Base-by-base conservation (phyloP, 2,888 invertebrate genomes). In the Halictus quadricinctus region DNA sequence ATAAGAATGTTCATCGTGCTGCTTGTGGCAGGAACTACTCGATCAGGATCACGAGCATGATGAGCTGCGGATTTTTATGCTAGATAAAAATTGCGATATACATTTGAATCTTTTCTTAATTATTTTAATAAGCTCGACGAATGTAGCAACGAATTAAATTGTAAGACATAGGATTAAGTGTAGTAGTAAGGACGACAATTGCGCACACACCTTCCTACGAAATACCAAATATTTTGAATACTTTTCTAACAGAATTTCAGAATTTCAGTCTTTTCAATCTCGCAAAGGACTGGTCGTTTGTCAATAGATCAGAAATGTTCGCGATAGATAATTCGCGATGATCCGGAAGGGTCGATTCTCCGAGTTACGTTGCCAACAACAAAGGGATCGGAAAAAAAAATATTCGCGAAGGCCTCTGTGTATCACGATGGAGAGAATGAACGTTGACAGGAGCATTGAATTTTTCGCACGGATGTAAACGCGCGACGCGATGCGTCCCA, bases 271-370 rank as follows among this genome's bases (percentile, higher is more conserved):
- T 8, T n/a, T 21, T 54, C 54, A 10, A n/a, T 21, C 54, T n/a
- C 10, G 1, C 10, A 54, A 54, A 54, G n/a, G 64, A 64, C 2
- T 15, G 25, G 60, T 29, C 29, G 25, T 29, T 60, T 13, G 60
- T 64, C 64, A 64, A 64, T 15, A 29, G 29, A 64, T 64, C 64
- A 64, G 29, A 64, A 83, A 79, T 87, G 79, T 85, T 77, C 69
- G 69, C 69, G 69, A 69, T 15, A 12, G 41, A 15, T 64, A 64
- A 64, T 64, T 64, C 29, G 29, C 29, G 64, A 29, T 64, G 64
- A 64, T 64, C 64, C 64, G n/a, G 64, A 64, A 64, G 29, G 64
- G 64, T 64, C 64, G 64, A 64, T 64, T 64, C 64, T 64, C 13
- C 29, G 15, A 64, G 64, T 64, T 25, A 60, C 25, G 60, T 15